These are phyloP conservation scores for Macrochelys suwanniensis DNA, from an alignment of 2,797 vertebrate species.

Conservation along the genomic window DNA sequence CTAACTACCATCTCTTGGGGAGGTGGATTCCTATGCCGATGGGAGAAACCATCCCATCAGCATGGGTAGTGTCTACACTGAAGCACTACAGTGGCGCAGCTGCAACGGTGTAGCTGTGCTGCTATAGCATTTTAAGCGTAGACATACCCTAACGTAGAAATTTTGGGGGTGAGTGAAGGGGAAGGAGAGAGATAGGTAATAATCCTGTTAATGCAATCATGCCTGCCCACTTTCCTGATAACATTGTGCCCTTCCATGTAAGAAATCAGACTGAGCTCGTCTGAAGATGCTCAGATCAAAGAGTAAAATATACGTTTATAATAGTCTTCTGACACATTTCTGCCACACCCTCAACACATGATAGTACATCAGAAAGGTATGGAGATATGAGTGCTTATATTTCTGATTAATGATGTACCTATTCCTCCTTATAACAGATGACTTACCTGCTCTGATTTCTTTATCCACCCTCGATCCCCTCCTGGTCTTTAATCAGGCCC, in stretches of 20 bases:
- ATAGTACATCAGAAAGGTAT: not conserved
- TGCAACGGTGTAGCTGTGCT: too few species aligned
- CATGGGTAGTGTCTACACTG: too few species aligned
- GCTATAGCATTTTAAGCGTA: too few species aligned
- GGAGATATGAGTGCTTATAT: not conserved
- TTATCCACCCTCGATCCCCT: not conserved
- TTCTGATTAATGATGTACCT: not conserved
- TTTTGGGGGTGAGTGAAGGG: not conserved
- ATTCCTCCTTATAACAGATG: not conserved
- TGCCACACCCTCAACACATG: not conserved
- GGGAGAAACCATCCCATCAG: too few species aligned
- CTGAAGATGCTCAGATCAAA: not conserved
- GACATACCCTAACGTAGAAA: rapidly evolving
- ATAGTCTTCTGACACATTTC: not conserved
- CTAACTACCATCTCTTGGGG: too few species aligned
- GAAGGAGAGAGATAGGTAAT: rapidly evolving
- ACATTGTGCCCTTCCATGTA: rapidly evolving
- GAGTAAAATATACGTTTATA: rapidly evolving
- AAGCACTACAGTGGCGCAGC: too few species aligned
- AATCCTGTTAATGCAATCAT: rapidly evolving
- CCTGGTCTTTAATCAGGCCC: not conserved
- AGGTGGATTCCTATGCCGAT: too few species aligned
- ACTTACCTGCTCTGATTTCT: not conserved
- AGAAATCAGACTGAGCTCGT: rapidly evolving
- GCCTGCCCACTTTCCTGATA: rapidly evolving